A percentile compares a stretch with the other conserved stretches of the same genome.
phyloP scores from a whole-genome alignment of 2,797 vertebrate genomes.

The Neostethus bicornis region DNA sequence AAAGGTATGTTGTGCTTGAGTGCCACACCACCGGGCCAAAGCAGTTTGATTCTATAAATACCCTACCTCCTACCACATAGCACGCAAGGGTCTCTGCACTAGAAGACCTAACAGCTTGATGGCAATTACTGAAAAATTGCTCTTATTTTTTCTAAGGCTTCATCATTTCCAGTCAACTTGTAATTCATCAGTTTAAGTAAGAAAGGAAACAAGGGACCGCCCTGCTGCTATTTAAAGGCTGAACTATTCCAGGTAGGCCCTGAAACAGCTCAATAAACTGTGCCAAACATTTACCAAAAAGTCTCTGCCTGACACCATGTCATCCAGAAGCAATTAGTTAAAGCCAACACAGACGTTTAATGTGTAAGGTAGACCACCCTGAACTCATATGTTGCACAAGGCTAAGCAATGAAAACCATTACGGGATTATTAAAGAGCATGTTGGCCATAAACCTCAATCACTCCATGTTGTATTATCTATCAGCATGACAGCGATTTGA shows the following conservation, averaged over 20 bases:
- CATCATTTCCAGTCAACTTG: conserved; percentile 82
- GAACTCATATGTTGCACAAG: conserved; percentile 41
- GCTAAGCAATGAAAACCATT: conserved; percentile 60
- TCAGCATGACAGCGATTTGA: conserved; percentile 40
- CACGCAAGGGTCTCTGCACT: conserved; percentile 52
- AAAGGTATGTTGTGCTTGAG: conserved; percentile 74
- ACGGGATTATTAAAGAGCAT: conserved; percentile 44
- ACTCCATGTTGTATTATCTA: conserved; percentile 31
- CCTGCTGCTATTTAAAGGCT: conserved; percentile 74
- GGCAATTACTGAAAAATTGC: conserved; percentile 78
- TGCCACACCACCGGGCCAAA: conserved; percentile 71
- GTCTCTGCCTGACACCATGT: conserved; percentile 68
- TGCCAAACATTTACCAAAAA: conserved; percentile 78
- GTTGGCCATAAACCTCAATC: conserved; percentile 16
- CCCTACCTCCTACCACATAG: conserved; percentile 60
- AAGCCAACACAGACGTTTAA: conserved; percentile 62
- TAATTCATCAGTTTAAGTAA: conserved; percentile 76
- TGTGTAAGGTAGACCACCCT: conserved; percentile 54
- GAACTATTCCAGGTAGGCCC: conserved; percentile 76
- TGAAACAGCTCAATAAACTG: conserved; percentile 57
- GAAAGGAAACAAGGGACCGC: conserved; percentile 69
- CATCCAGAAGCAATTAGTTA: conserved; percentile 66
- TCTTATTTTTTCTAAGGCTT: conserved; percentile 73
- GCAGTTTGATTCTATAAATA: conserved; percentile 79
- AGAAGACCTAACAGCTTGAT: conserved; percentile 65